phyloP scores from a whole-genome alignment of 2,888 invertebrate species.

The Colostygia pectinataria region DNA sequence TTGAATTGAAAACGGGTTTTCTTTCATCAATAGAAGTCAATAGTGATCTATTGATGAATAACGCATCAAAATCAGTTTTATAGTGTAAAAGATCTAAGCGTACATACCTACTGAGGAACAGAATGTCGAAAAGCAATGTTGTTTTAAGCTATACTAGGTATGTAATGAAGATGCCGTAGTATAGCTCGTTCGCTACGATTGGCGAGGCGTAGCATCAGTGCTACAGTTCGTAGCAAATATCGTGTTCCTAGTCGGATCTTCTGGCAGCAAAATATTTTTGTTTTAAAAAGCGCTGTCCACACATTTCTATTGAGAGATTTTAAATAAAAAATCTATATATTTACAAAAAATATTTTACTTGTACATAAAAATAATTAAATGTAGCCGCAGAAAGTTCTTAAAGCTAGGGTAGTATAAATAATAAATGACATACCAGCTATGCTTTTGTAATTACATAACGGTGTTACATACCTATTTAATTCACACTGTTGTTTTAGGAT shows the following conservation, averaged over 20 bases:
- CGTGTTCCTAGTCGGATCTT: not conserved
- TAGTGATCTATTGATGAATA: no score
- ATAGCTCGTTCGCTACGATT: constrained; percentile 8
- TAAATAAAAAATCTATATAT: no score
- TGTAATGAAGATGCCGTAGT: constrained; percentile 2
- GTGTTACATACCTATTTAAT: constrained; percentile 27
- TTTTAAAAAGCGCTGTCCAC: constrained; percentile 1
- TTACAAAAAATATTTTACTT: no score
- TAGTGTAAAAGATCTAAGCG: no score
- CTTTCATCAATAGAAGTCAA: no score
- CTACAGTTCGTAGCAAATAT: not conserved
- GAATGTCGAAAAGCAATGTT: no score
- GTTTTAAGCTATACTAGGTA: no score
- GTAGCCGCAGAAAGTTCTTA: constrained; percentile 22
- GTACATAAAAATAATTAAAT: constrained; percentile 18
- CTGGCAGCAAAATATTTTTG: not conserved
- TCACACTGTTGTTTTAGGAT: constrained; percentile 45
- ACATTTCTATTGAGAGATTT: no score
- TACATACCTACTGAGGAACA: no score
- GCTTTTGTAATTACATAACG: constrained; percentile 26
- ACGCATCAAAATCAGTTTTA: no score
- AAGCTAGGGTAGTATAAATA: constrained; percentile 26
- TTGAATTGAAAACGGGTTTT: no score
- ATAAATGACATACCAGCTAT: constrained; percentile 29
- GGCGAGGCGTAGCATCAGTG: constrained; percentile 2